These are phyloP conservation scores for Pteronotus mesoamericanus DNA, from an alignment of 2,797 vertebrate species.

Conservation along the genomic window DNA sequence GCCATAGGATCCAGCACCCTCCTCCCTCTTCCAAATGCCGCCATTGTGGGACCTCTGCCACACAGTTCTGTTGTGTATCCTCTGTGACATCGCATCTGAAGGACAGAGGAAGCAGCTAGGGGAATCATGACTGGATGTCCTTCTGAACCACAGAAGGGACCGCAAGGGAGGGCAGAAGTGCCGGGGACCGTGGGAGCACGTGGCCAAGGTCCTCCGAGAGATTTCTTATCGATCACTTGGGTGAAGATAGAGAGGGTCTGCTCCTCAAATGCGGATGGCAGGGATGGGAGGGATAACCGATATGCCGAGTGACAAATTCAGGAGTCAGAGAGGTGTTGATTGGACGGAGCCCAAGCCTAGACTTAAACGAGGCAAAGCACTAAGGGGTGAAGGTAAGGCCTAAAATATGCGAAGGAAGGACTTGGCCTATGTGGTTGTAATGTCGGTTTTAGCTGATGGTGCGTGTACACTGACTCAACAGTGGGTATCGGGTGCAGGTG, in stretches of 20 bases:
- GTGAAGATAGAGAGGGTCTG: not conserved
- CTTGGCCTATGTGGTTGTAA: not conserved
- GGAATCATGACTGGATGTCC: not conserved
- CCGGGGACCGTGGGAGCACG: not conserved
- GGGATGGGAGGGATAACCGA: not conserved
- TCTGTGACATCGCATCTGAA: not conserved
- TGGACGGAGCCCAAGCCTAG: not conserved
- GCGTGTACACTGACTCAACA: not conserved
- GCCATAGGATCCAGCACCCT: not conserved
- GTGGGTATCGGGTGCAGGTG: not conserved
- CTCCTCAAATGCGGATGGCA: not conserved
- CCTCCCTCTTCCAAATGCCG: not conserved
- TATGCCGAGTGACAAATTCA: not conserved
- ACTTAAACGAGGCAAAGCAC: not conserved
- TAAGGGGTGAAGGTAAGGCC: not conserved
- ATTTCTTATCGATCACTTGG: not conserved
- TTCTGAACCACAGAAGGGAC: not conserved
- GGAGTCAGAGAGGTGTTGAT: not conserved
- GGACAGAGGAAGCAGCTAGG: not conserved
- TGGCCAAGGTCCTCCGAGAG: not conserved
- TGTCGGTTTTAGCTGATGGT: not conserved
- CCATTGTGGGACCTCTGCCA: not conserved
- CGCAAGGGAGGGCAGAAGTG: not conserved
- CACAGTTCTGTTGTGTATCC: accelerated
- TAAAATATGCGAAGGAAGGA: not conserved